Evolutionary conservation across 2,888 invertebrate species (phyloP), one percentile per base, ranked within the genome.

Genomic region (Schizaphis graminum): DNA sequence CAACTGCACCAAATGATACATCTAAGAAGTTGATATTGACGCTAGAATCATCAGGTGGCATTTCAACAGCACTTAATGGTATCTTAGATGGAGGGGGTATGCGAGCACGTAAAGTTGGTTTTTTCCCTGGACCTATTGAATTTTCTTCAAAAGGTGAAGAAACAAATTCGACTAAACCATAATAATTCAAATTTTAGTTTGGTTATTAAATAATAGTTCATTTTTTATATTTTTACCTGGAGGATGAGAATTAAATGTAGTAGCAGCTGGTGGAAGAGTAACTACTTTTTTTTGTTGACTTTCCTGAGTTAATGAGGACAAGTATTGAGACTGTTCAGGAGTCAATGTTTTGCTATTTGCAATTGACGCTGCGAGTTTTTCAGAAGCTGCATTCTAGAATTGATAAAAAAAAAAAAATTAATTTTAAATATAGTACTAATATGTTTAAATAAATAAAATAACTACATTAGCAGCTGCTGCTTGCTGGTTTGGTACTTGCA

Each of bases 31-130:
- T 97, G 95, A 97, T 97, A 95, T 97, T 97, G 94, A 97, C 97
- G 95, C 97, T 97, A 28, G 97, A 96, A 95, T 98, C 99, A 94
- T 96, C 96, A 41, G 95, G 95, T 0, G 99, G 99, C 99, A 99
- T 99, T 96, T 99, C 99, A 84, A 99, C 99, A 47, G 99, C 99
- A 94, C 97, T 98, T 92, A 98, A 97, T 86, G 99, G 99, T 95
- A 99, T 99, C 98, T 98, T 98, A 85, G 98, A 98, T 13, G 98
- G 98, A 56, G 98, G 94, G 28, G 94, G 94, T n/a, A 94, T 94
- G n/a, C 94, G 94, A 98, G 47, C 98, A 96, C 56, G 98, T 97
- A 94, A 98, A 96, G 95, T 97, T 97, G 94, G 97, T 97, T 95
- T 97, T 97, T 95, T 97, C 96, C 95, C 97, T 96, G 94, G 91